Conservation (phyloP, 2,797 vertebrate genomes). For the Tolypeutes matacus region DNA sequence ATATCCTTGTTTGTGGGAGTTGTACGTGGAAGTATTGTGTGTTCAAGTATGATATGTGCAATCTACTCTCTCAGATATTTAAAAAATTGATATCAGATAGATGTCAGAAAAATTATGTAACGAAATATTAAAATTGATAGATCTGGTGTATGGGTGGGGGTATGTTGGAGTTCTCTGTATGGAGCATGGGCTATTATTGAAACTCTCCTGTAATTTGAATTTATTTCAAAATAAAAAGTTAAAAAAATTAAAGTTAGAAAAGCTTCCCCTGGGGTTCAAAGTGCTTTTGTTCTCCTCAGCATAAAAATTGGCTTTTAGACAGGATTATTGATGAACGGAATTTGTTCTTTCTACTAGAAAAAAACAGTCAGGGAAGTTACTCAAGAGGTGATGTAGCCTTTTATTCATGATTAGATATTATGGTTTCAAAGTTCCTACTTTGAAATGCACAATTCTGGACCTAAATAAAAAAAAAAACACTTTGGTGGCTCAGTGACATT, state of each 20-base stretch:
- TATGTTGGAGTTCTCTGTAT: too few relatives aligned
- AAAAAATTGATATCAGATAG: too few relatives aligned
- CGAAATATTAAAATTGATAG: too few relatives aligned
- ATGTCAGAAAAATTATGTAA: too few relatives aligned
- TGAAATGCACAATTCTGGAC: conserved; percentile 48
- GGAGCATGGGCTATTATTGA: too few relatives aligned
- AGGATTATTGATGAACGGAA: conserved; percentile 69
- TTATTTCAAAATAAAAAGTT: conserved; percentile 20
- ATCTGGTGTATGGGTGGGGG: too few relatives aligned
- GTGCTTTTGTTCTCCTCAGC: conserved; percentile 54
- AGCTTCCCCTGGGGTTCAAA: conserved; percentile 67
- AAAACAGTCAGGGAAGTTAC: conserved; percentile 26
- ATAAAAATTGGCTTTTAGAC: conserved; percentile 62
- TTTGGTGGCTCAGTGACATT: conserved; percentile 22
- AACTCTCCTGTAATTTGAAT: too few relatives aligned
- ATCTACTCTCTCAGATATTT: too few relatives aligned
- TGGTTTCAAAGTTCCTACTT: conserved; percentile 69
- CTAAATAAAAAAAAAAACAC: neutral
- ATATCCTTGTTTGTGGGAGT: too few relatives aligned
- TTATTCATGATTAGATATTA: conserved; percentile 71
- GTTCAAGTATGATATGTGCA: too few relatives aligned
- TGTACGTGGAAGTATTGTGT: too few relatives aligned
- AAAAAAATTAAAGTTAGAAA: conserved; percentile 81
- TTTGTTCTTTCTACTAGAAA: conserved; percentile 66
- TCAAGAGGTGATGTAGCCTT: conserved; percentile 63